These are phyloP conservation scores for Callyntrura sp. DNA, from an alignment of 2,888 invertebrate species.

Conservation along the genomic window DNA sequence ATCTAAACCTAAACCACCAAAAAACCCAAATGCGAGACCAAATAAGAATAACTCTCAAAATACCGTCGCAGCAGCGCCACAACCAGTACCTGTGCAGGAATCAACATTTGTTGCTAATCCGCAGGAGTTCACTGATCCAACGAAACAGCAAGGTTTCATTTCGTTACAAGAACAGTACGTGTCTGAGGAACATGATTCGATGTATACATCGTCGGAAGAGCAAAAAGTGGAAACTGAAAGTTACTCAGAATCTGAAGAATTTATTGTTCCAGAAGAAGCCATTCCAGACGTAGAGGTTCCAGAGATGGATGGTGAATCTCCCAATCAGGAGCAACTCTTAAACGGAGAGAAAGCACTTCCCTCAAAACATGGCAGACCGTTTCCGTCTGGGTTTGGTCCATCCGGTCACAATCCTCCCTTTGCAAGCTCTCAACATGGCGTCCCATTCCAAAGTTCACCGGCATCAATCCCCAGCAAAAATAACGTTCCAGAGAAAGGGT, in stretches of 20 bases:
- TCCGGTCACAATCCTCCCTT: neutral
- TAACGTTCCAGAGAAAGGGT: conserved; percentile 5
- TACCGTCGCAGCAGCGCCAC: neutral
- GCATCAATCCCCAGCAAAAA: neutral
- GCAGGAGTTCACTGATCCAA: too few relatives aligned
- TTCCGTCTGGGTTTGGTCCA: neutral
- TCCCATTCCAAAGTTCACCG: neutral
- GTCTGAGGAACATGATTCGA: too few relatives aligned
- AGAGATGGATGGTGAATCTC: neutral
- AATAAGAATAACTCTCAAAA: neutral
- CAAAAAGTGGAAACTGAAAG: neutral
- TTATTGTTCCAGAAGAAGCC: neutral
- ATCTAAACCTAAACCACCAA: conserved; percentile 1
- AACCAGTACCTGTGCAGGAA: neutral
- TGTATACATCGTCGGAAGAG: neutral
- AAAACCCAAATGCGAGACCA: neutral
- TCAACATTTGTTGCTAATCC: too few relatives aligned
- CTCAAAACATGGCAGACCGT: conserved; percentile 10
- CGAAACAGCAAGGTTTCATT: too few relatives aligned
- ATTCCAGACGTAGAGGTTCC: neutral
- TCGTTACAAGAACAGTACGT: too few relatives aligned
- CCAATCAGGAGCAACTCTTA: neutral
- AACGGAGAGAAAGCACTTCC: conserved; percentile 7
- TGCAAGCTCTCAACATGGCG: neutral
- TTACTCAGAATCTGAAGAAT: neutral